Base-by-base conservation (phyloP, 1,140 invertebrate genomes). In the Hirudo medicinalis region DNA sequence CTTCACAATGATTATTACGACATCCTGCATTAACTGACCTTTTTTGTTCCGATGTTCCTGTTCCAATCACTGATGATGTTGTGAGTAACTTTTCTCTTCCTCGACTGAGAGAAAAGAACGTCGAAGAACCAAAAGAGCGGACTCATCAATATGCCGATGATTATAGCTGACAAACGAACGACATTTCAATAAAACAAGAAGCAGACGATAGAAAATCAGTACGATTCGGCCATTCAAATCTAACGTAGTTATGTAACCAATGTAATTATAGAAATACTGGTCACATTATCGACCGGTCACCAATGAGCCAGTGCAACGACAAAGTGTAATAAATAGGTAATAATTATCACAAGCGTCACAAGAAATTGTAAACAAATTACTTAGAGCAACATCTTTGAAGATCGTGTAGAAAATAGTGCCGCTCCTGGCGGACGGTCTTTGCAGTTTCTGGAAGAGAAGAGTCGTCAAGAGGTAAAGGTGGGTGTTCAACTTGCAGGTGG, bases 61-160 rank as follows among this genome's bases (percentile, higher is more conserved):
- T 63, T 63, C 57, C 57, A 63, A 32, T 63, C 57, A 20, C 29
- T 63, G 57, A 63, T 63, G 57, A 63, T 63, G 29, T 63, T 63
- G 57, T 25, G 29, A 13, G 22, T 63, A 20, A 63, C 20, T 20
- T 63, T 63, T n/a, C 57, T 63, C 22, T 22, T 22, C 17, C 57
- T 22, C 57, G 57, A 63, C 17, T 63, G 22, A 13, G 57, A 63
- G 57, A 63, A 63, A 22, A 63, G 22, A 32, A 25, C 22, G 29
- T 22, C 29, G 22, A 63, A 25, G 22, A 63, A 63, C 57, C 57
- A 63, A n/a, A 63, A 63, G 3, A 63, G 8, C 15, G 57, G 57
- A 63, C 57, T 63, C 57, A 63, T 25, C 22, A 22, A 22, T 25
- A 63, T 25, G 4, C 57, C 57, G 29, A 63, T 25, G 8, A 32